Percentiles rank a stretch among this genome's conserved stretches.
Evolutionary conservation across 2,113 vertebrate species (phyloP).

Genomic region (Entomyzon cyanotis): DNA sequence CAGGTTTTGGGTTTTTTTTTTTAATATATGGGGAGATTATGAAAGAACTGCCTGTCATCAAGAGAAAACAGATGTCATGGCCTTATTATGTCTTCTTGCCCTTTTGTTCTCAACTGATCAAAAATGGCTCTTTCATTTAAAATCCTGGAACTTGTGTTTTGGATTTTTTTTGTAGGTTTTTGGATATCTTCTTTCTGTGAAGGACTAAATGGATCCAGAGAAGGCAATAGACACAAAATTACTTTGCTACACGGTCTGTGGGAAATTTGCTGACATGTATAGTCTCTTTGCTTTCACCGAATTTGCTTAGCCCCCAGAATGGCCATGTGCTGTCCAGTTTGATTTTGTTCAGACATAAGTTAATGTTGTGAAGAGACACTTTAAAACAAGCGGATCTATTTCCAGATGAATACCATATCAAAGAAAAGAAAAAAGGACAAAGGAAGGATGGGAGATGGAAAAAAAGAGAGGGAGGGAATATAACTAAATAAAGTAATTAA

Average conservation of each 20-base stretch:
- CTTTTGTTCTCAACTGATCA: neutral
- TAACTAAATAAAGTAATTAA: neutral
- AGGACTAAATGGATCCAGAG: neutral
- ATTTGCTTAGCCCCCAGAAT: neutral
- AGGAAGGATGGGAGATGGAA: neutral
- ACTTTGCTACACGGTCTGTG: neutral
- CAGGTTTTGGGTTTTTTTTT: neutral
- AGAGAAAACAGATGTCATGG: neutral
- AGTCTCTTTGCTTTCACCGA: neutral
- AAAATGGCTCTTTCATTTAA: neutral
- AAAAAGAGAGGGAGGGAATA: neutral
- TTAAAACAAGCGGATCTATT: neutral
- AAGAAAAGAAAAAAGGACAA: neutral
- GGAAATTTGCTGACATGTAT: neutral
- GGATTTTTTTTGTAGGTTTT: neutral
- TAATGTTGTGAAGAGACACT: neutral
- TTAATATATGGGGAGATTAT: fast-evolving
- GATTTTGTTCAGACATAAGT: neutral
- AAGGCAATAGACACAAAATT: neutral
- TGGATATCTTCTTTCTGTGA: neutral
- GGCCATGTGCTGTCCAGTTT: neutral
- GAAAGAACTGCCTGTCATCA: neutral
- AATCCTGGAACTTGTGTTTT: neutral
- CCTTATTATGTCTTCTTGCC: neutral
- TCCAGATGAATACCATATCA: neutral